Evolutionary conservation across 1,140 invertebrate species (phyloP).

Genomic region (Lucilia sericata): DNA sequence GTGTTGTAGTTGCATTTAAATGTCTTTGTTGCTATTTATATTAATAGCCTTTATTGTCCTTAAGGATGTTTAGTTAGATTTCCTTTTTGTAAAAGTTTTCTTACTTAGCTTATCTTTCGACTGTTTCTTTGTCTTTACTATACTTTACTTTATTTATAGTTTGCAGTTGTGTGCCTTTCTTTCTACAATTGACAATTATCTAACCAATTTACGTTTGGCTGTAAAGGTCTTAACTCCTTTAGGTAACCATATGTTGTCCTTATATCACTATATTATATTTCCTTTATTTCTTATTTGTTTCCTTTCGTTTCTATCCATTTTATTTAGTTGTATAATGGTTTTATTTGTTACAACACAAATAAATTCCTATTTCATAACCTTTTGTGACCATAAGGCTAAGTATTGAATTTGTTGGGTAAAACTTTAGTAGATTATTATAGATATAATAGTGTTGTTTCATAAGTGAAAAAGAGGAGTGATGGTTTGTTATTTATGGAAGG

Average conservation of each 20-base stretch:
- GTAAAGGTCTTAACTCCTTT: neutral
- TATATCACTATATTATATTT: neutral
- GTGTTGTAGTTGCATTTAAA: constrained; percentile 8
- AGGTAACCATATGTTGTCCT: neutral
- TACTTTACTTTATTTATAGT: neutral
- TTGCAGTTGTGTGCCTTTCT: neutral
- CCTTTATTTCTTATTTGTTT: neutral
- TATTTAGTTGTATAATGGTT: neutral
- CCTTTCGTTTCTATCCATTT: neutral
- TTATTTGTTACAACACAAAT: neutral
- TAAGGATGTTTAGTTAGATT: neutral
- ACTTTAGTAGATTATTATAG: neutral
- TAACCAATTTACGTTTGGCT: neutral
- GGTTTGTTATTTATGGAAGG: neutral
- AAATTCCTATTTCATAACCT: constrained; percentile 19
- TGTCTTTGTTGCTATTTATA: neutral
- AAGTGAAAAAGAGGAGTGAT: neutral
- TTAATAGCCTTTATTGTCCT: neutral
- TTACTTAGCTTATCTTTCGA: neutral
- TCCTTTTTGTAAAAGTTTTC: neutral
- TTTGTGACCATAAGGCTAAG: neutral
- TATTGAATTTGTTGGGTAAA: neutral
- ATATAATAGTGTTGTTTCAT: neutral
- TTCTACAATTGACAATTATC: neutral
- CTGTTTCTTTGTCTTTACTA: neutral